A percentile compares a stretch with the other conserved stretches of the same genome.
Conservation (phyloP, 2,797 vertebrate genomes). For the Phoeniculus purpureus region DNA sequence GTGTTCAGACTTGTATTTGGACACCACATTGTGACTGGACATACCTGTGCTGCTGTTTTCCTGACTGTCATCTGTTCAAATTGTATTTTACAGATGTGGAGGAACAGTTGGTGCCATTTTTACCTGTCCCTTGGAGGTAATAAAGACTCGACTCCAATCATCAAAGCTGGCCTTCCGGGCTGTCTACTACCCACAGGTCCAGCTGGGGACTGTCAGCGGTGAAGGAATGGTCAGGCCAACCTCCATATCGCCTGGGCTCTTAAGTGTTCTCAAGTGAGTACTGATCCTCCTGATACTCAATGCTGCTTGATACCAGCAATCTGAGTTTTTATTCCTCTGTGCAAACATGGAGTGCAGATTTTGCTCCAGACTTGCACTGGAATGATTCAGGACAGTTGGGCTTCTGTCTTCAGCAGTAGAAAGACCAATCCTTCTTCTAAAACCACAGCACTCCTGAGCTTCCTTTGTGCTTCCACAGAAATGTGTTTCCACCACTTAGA, state of each 20-base stretch:
- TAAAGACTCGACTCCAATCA: constrained; percentile 95
- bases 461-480: neutral
- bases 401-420: neutral
- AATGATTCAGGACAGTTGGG: neutral
- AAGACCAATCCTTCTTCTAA: neutral
- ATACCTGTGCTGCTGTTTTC: neutral
- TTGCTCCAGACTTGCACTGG: neutral
- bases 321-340: neutral
- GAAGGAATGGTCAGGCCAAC: constrained; percentile 90
- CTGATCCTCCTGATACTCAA: neutral
- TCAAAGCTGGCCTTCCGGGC: constrained; percentile 89
- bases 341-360: neutral
- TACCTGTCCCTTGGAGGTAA: constrained; percentile 94
- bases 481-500: neutral
- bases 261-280: constrained; percentile 92
- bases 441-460: neutral
- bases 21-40: neutral
- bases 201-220: constrained; percentile 90
- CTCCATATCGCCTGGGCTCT: constrained; percentile 85
- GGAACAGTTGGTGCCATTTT: constrained; percentile 95
- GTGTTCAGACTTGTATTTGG: neutral
- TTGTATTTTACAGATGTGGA: constrained; percentile 84
- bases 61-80: neutral
- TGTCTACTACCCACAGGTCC: constrained; percentile 89
- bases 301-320: neutral